Percentiles rank a stretch among this genome's conserved stretches.
phyloP scores from a whole-genome alignment of 2,113 vertebrate genomes.

The Ursus arctos region DNA sequence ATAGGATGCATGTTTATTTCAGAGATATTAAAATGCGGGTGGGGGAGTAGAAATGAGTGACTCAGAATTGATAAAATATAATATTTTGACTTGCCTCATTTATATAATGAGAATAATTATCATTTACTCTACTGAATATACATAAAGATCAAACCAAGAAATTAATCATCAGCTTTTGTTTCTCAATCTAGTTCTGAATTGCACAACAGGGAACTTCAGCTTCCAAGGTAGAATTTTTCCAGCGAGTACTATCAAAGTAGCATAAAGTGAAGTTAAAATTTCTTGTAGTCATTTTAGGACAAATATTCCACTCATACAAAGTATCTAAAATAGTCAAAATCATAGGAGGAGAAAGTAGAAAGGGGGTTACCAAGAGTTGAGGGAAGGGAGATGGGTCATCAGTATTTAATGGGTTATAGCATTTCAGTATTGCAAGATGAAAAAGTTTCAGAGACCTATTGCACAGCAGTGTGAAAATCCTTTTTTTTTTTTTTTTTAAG shows the following conservation, averaged over 20 bases:
- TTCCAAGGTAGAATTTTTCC: conserved; percentile 30
- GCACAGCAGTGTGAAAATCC: not conserved
- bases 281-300: not conserved
- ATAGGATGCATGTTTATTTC: conserved; percentile 28
- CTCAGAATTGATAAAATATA: conserved; percentile 21
- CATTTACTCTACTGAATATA: not conserved
- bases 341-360: not conserved
- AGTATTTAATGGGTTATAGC: not conserved
- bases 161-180: conserved; percentile 32
- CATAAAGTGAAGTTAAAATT: not conserved
- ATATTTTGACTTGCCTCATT: conserved; percentile 14
- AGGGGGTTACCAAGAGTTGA: not conserved
- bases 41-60: not conserved
- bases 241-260: conserved; percentile 3
- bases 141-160: conserved; percentile 20
- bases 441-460: not conserved
- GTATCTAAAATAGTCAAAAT: conserved; percentile 9
- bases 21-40: conserved; percentile 11
- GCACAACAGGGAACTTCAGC: not conserved
- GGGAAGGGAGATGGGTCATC: not conserved
- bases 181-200: conserved; percentile 32
- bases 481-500: no score
- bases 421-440: not conserved
- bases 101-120: conserved; percentile 50
- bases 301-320: not conserved